These are phyloP conservation scores for Brenthis ino DNA, from an alignment of 2,888 invertebrate species.

Conservation along the genomic window DNA sequence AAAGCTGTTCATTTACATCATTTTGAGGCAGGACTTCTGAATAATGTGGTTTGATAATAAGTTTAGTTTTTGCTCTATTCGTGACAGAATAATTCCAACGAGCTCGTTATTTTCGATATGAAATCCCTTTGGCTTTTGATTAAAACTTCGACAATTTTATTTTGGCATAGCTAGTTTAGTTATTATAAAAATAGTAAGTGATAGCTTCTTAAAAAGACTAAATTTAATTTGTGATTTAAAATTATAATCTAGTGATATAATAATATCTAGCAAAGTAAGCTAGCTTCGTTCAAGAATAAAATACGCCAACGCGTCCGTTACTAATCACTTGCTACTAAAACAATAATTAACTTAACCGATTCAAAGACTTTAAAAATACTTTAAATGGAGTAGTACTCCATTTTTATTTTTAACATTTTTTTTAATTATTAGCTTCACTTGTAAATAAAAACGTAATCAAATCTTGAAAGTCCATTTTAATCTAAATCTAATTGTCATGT, in stretches of 20 bases:
- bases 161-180: neutral
- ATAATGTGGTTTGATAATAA: conserved; percentile 5
- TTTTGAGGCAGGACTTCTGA: neutral
- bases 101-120: conserved; percentile 1
- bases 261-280: no score
- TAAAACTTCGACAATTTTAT: neutral
- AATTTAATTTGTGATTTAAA: neutral
- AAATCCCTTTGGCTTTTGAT: neutral
- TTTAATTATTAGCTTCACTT: no score
- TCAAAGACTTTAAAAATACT: no score
- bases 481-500: no score
- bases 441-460: no score
- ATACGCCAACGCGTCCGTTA: no score
- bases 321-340: no score
- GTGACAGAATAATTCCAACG: conserved; percentile 4
- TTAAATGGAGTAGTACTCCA: no score
- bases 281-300: no score
- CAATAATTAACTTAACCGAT: no score
- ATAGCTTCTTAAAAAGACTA: neutral
- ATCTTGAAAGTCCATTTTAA: no score
- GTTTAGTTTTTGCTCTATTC: conserved; percentile 13
- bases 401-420: no score
- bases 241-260: neutral
- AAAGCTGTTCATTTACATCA: conserved; percentile 9
- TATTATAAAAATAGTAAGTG: neutral